These are phyloP conservation scores for Psophia crepitans DNA, from an alignment of 2,113 vertebrate genomes.

Conservation along the genomic window DNA sequence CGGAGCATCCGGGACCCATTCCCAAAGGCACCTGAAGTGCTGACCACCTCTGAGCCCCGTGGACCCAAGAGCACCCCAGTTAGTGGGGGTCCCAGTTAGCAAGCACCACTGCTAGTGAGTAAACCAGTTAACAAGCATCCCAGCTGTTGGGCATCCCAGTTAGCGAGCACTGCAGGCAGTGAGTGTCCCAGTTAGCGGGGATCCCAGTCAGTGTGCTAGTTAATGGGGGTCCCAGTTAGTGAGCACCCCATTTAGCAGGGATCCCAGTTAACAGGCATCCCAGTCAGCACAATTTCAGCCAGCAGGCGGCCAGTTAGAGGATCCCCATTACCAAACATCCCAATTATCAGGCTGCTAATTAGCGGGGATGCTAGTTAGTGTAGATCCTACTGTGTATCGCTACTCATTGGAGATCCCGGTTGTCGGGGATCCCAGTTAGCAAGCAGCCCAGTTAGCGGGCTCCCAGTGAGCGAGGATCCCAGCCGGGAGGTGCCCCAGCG, in stretches of 20 bases:
- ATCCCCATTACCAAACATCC: rapidly evolving
- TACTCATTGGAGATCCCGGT: no score
- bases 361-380: background rate
- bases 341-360: background rate
- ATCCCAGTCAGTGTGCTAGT: background rate
- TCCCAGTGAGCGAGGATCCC: no score
- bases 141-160: background rate
- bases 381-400: background rate
- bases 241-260: background rate
- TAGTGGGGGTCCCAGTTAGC: background rate
- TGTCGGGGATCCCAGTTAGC: rapidly evolving
- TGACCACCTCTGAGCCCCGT: background rate
- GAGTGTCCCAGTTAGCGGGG: background rate
- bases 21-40: background rate
- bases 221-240: no score
- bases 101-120: no score
- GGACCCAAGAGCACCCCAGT: background rate
- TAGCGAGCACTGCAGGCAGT: no score
- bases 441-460: rapidly evolving
- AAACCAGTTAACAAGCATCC: background rate
- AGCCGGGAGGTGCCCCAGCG: rapidly evolving
- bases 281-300: background rate
- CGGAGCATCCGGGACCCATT: rapidly evolving
- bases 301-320: background rate
- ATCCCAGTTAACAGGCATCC: background rate